A percentile compares a stretch with the other conserved stretches of the same genome.
These are phyloP conservation scores for Augochlora pura DNA, from an alignment of 1,140 invertebrate genomes.

Conservation along the genomic window DNA sequence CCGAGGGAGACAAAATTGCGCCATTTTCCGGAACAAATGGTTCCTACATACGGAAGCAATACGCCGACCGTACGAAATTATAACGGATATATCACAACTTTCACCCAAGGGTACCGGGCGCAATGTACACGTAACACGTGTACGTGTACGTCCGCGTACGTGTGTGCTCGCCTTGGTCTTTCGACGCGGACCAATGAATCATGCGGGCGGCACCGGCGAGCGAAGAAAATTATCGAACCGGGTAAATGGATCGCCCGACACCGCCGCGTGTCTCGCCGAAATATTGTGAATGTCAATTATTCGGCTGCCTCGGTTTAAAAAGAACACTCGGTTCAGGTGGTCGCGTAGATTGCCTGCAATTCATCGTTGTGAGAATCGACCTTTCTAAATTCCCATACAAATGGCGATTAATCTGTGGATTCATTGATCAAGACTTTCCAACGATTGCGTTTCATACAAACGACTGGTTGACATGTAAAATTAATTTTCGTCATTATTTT, in stretches of 20 bases:
- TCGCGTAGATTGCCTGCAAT: too few species aligned
- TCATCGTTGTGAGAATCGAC: background rate
- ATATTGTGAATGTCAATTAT: conserved; percentile 41
- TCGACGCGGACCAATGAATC: conserved; percentile 43
- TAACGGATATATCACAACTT: conserved; percentile 67
- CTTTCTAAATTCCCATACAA: background rate
- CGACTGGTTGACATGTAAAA: too few species aligned
- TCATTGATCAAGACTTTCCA: background rate
- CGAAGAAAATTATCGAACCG: conserved; percentile 21
- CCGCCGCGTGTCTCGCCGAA: background rate
- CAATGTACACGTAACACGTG: conserved; percentile 24
- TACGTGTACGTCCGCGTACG: conserved; percentile 30
- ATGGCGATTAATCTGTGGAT: background rate
- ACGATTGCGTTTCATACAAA: too few species aligned
- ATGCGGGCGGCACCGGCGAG: background rate
- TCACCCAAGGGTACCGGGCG: conserved; percentile 32
- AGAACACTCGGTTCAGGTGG: background rate
- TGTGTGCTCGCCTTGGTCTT: conserved; percentile 29
- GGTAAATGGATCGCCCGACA: conserved; percentile 3
- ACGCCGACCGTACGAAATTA: conserved; percentile 61
- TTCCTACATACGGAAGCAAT: conserved; percentile 61
- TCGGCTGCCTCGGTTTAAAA: background rate
- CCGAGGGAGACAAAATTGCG: conserved; percentile 62
- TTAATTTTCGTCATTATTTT: too few species aligned
- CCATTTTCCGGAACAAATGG: conserved; percentile 68